Base-by-base conservation (phyloP, 2,797 vertebrate species). In the Manis crassicaudata region DNA sequence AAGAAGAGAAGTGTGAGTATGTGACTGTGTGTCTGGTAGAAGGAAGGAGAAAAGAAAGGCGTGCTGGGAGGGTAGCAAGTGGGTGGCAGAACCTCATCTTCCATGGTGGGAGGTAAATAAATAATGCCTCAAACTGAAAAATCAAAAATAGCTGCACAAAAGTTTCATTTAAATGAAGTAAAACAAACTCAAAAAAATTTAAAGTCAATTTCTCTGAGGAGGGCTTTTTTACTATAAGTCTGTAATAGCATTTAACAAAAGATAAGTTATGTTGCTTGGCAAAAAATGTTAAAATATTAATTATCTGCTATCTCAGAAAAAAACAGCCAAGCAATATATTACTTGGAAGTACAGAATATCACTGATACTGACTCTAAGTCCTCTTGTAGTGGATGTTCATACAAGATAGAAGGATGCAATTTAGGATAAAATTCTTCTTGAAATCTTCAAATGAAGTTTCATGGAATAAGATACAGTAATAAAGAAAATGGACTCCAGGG, bases 241-340 rank as follows among this genome's bases (percentile, higher is more conserved):
- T 62, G 6, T 79, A 54, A 27, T 88, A 40, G 4, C 21, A 68
- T 54, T 73, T 46, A 63, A 86, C 35, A 82, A 88, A 72, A 80
- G n/a, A 68, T 63, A 81, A 4, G 5, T 29, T 52, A 77, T 37
- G 46, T 54, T 60, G 25, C 63, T 81, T 89, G 89, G n/a, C 25
- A 75, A 87, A 96, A 80, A 93, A 65, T 68, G n/a, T 25, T 20
- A 58, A 75, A 92, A 62, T 68, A 40, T 54, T 94, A 85, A 81
- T 65, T 67, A 73, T 67, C 32, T 52, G 13, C n/a, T 84, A 18
- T 60, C 67, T 87, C 65, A 88, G 72, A 85, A 92, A n/a, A 46
- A 92, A 95, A 70, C 29, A 20, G 35, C 25, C 32, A 75, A n/a
- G 25, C 17, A 82, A 54, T 68, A n/a, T 60, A 87, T 32, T 82